phyloP scores from a whole-genome alignment of 2,797 vertebrate genomes.

The Falco naumanni region DNA sequence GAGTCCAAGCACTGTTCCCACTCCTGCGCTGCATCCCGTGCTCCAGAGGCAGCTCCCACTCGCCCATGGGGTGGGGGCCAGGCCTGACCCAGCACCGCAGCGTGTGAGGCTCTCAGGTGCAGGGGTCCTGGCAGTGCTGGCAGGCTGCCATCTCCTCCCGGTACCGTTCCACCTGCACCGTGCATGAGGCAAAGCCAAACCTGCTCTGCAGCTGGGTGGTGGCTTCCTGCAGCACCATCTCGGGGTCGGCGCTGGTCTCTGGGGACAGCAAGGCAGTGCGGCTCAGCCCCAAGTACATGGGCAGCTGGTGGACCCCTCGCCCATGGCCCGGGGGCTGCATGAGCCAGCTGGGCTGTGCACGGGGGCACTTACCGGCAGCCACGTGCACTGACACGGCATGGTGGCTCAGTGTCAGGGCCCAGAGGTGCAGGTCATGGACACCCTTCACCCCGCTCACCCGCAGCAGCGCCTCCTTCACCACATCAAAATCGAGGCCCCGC shows the following conservation, averaged over 20 bases:
- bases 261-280: background rate
- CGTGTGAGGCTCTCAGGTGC: slow-evolving; percentile 69
- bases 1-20: fast-evolving
- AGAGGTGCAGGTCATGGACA: slow-evolving; percentile 88
- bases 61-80: fast-evolving
- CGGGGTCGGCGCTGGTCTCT: slow-evolving; percentile 84
- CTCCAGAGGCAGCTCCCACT: background rate
- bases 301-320: fast-evolving
- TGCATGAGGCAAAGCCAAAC: slow-evolving; percentile 89
- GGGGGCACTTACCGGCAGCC: slow-evolving; percentile 83
- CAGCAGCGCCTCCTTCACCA: slow-evolving; percentile 88
- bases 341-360: fast-evolving
- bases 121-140: slow-evolving; percentile 85
- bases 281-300: background rate
- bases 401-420: slow-evolving; percentile 90
- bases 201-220: slow-evolving; percentile 84
- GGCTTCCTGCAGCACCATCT: slow-evolving; percentile 87
- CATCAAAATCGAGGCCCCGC: slow-evolving; percentile 82
- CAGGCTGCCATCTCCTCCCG: slow-evolving; percentile 87
- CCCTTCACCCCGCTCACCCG: slow-evolving; percentile 87
- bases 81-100: background rate
- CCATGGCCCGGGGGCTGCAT: fast-evolving
- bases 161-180: slow-evolving; percentile 92
- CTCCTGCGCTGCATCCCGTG: background rate
- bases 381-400: slow-evolving; percentile 86